These are phyloP conservation scores for Smittia sp. DNA, from an alignment of 2,888 invertebrate genomes.

Conservation along the genomic window DNA sequence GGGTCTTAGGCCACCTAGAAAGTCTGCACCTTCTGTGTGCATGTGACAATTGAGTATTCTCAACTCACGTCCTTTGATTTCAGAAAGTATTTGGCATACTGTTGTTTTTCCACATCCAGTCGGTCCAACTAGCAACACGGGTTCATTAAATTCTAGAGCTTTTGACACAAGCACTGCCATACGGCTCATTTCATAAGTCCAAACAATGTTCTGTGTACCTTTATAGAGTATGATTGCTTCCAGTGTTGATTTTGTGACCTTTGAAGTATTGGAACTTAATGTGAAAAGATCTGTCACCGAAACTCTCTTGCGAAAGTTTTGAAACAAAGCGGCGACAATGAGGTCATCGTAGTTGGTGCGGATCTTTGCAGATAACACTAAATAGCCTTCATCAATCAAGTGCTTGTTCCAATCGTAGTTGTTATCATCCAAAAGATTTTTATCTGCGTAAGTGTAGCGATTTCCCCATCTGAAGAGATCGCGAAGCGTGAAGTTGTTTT, in stretches of 20 bases:
- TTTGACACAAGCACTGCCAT: conserved; percentile 76
- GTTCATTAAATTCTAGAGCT: conserved; percentile 87
- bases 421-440: conserved; percentile 56
- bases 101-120: conserved; percentile 99
- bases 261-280: conserved; percentile 65
- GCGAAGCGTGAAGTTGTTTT: conserved; percentile 88
- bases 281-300: conserved; percentile 69
- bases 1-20: conserved; percentile 92
- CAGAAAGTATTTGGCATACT: conserved; percentile 83
- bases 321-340: conserved; percentile 74
- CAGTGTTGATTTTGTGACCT: conserved; percentile 71
- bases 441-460: conserved; percentile 75
- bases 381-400: conserved; percentile 92
- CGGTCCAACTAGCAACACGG: conserved; percentile 92
- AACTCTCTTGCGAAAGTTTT: conserved; percentile 75
- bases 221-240: conserved; percentile 61
- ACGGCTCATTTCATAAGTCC: conserved; percentile 89
- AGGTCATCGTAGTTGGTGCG: conserved; percentile 80
- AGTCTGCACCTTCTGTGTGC: conserved; percentile 98
- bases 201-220: conserved; percentile 73
- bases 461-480: conserved; percentile 98
- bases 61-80: conserved; percentile 64
- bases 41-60: conserved; percentile 94
- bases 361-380: conserved; percentile 90
- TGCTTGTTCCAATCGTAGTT: conserved; percentile 97